These are phyloP conservation scores for Marmota monax DNA, from an alignment of 2,113 vertebrate species.

Conservation along the genomic window DNA sequence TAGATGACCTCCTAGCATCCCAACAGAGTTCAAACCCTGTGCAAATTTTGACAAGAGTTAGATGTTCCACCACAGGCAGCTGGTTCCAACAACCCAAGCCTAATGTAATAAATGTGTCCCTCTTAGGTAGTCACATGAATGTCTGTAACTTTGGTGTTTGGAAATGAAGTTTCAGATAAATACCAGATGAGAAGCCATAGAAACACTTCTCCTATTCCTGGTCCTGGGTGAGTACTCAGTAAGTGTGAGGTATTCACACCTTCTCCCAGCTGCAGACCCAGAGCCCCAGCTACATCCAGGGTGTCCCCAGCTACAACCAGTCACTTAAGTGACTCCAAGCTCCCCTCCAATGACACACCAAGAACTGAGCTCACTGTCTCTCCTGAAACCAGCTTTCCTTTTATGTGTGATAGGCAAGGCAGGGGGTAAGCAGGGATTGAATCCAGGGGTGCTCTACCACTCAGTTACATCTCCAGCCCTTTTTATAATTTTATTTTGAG, in stretches of 20 bases:
- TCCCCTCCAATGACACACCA: not conserved
- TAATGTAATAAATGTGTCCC: not conserved
- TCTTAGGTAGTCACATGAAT: not conserved
- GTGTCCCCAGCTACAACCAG: too few species aligned
- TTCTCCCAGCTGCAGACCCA: not conserved
- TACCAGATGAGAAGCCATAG: not conserved
- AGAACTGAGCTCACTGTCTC: not conserved
- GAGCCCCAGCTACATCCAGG: not conserved
- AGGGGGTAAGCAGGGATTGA: too few species aligned
- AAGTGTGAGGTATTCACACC: not conserved
- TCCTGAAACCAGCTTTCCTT: too few species aligned
- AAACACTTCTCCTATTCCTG: not conserved
- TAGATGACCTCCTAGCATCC: not conserved
- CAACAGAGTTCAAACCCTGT: not conserved
- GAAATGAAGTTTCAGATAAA: not conserved
- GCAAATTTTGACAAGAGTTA: not conserved
- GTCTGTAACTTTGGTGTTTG: not conserved
- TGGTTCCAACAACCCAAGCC: not conserved
- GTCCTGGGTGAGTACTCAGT: not conserved
- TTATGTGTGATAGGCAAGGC: too few species aligned
- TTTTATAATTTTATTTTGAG: too few species aligned
- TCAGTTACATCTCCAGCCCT: too few species aligned
- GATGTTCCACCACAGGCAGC: not conserved
- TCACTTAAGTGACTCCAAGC: not conserved
- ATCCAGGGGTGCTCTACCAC: too few species aligned